Conservation (phyloP, 2,113 vertebrate genomes). For the Anthoscopus minutus region DNA sequence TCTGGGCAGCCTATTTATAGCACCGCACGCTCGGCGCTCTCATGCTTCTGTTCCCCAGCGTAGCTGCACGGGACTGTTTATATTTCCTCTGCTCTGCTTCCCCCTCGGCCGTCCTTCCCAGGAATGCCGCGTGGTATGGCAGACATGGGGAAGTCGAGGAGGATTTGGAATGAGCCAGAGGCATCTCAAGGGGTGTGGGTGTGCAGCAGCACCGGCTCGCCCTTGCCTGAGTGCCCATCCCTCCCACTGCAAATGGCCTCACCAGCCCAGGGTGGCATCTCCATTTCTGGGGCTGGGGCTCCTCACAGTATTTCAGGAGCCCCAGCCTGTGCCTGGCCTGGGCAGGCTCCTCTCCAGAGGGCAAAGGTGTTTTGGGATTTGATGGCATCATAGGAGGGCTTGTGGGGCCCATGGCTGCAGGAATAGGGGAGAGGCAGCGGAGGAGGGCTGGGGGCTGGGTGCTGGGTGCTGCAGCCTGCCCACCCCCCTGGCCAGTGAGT, state of each 20-base stretch:
- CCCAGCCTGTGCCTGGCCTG: background rate
- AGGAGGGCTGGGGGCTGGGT: background rate
- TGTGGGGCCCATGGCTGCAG: fast-evolving
- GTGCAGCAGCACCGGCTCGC: fast-evolving
- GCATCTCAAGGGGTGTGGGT: background rate
- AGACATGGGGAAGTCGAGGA: background rate
- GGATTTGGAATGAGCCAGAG: background rate
- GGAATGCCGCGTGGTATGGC: constrained; percentile 26
- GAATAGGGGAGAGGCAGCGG: background rate
- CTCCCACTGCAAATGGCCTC: background rate
- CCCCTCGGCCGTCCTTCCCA: background rate
- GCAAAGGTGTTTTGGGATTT: background rate
- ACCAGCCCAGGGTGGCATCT: background rate
- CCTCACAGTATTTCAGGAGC: fast-evolving
- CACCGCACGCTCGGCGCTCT: constrained; percentile 51
- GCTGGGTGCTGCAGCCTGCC: background rate
- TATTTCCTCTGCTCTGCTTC: constrained; percentile 64
- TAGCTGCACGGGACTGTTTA: constrained; percentile 62
- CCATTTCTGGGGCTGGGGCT: background rate
- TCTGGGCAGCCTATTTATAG: constrained; percentile 84
- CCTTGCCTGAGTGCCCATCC: background rate
- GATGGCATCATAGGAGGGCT: background rate
- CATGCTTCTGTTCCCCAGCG: constrained; percentile 71
- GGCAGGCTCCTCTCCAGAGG: background rate
- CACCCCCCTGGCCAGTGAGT: fast-evolving